These are phyloP conservation scores for Eustalomyia histrio DNA, from an alignment of 2,888 invertebrate species.

Conservation along the genomic window DNA sequence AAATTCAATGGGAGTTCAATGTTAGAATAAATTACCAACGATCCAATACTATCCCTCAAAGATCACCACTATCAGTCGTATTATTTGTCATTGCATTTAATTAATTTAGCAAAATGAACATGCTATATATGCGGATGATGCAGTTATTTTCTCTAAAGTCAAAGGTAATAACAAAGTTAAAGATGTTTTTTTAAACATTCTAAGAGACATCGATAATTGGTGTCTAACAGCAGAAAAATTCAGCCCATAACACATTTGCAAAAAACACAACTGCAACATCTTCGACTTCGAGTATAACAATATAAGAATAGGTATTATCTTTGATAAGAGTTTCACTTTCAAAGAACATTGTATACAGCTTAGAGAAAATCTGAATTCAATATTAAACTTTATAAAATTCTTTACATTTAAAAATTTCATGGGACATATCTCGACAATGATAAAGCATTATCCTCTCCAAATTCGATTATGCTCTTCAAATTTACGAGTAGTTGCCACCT, in stretches of 20 bases:
- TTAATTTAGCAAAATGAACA: not conserved
- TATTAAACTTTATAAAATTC: too few relatives aligned
- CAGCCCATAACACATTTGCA: not conserved
- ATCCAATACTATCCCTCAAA: not conserved
- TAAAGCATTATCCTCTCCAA: too few relatives aligned
- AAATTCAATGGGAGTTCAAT: not conserved
- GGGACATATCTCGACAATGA: too few relatives aligned
- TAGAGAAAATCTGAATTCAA: too few relatives aligned
- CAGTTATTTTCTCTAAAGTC: slow-evolving; percentile 10
- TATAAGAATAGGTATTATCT: too few relatives aligned
- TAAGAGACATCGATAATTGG: too few relatives aligned
- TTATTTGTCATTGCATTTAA: slow-evolving; percentile 16
- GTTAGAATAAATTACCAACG: not conserved
- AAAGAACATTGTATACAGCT: too few relatives aligned
- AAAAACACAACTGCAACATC: not conserved
- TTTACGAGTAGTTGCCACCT: too few relatives aligned
- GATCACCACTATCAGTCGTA: not conserved
- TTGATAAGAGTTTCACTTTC: too few relatives aligned
- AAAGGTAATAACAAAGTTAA: not conserved
- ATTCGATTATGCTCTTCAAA: too few relatives aligned
- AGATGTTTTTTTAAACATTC: too few relatives aligned
- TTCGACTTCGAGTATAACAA: slow-evolving; percentile 11
- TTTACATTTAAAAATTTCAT: too few relatives aligned
- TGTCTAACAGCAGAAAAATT: slow-evolving; percentile 1
- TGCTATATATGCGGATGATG: slow-evolving; percentile 23